Evolutionary conservation across 2,888 invertebrate genomes (phyloP).

Genomic region (Copidosoma aretas): DNA sequence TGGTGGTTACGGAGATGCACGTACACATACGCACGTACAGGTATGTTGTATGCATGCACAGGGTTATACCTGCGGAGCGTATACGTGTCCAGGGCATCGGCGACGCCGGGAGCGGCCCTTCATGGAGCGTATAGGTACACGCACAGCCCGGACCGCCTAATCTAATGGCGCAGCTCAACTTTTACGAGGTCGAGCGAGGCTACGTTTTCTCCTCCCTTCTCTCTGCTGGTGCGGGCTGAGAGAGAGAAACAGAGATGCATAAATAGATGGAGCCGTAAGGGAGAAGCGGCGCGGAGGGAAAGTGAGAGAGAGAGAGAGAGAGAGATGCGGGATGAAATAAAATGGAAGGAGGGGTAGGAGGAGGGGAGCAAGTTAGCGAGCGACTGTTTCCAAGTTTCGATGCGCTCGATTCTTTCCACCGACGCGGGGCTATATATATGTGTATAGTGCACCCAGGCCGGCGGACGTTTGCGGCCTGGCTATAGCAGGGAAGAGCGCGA

Average conservation of each 20-base stretch:
- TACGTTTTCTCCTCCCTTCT: not conserved
- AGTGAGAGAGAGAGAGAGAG: not conserved
- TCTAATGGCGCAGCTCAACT: slow-evolving; percentile 38
- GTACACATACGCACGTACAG: too few relatives aligned
- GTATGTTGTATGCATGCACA: too few relatives aligned
- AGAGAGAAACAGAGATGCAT: slow-evolving; percentile 1
- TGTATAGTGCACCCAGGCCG: not conserved
- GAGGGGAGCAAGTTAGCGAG: slow-evolving; percentile 1
- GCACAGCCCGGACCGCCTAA: slow-evolving; percentile 23
- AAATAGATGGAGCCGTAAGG: too few relatives aligned
- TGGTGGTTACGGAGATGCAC: too few relatives aligned
- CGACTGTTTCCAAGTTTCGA: slow-evolving; percentile 30
- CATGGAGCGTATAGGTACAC: too few relatives aligned
- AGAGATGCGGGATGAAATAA: not conserved
- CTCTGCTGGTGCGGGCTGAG: not conserved
- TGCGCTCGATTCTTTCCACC: too few relatives aligned
- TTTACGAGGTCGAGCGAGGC: slow-evolving; percentile 29
- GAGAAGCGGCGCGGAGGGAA: not conserved
- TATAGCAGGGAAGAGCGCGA: not conserved
- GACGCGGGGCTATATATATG: slow-evolving; percentile 27
- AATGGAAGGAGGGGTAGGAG: slow-evolving; percentile 1
- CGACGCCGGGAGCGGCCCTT: too few relatives aligned
- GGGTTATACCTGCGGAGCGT: too few relatives aligned
- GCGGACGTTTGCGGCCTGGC: not conserved
- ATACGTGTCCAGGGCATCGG: too few relatives aligned